These are phyloP conservation scores for Heliothis subflexa DNA, from an alignment of 1,140 invertebrate species.

Conservation along the genomic window DNA sequence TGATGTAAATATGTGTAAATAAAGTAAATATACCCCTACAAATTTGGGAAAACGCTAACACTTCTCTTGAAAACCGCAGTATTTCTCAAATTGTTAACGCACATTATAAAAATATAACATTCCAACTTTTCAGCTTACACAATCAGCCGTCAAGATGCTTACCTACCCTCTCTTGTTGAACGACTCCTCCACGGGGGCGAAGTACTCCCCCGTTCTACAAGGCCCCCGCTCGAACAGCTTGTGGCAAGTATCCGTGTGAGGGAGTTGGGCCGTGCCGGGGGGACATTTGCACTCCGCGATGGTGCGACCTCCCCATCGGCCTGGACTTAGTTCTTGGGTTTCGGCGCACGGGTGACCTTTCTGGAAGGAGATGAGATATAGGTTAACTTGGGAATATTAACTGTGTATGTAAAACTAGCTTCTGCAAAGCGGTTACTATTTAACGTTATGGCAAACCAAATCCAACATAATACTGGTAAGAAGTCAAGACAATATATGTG, in stretches of 20 bases:
- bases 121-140: neutral
- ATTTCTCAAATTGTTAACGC: no score
- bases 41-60: no score
- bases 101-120: neutral
- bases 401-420: no score
- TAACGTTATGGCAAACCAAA: no score
- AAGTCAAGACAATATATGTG: neutral
- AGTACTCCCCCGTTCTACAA: conserved; percentile 90
- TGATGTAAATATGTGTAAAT: no score
- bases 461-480: no score
- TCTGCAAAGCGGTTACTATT: no score
- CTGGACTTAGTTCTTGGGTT: conserved; percentile 92
- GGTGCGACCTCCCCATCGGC: conserved; percentile 86
- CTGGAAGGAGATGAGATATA: conserved; percentile 69
- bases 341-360: conserved; percentile 93
- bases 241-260: conserved; percentile 88
- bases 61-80: no score
- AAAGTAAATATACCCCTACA: no score
- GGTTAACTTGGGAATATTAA: no score
- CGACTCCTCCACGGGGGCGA: conserved; percentile 87
- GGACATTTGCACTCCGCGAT: conserved; percentile 92
- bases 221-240: conserved; percentile 90
- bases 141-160: conserved; percentile 64
- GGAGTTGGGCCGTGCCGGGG: conserved; percentile 90
- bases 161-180: conserved; percentile 84